Percentiles rank a stretch among this genome's conserved stretches.
These are phyloP conservation scores for Periphyllus acericola DNA, from an alignment of 2,888 invertebrate genomes.

Conservation along the genomic window DNA sequence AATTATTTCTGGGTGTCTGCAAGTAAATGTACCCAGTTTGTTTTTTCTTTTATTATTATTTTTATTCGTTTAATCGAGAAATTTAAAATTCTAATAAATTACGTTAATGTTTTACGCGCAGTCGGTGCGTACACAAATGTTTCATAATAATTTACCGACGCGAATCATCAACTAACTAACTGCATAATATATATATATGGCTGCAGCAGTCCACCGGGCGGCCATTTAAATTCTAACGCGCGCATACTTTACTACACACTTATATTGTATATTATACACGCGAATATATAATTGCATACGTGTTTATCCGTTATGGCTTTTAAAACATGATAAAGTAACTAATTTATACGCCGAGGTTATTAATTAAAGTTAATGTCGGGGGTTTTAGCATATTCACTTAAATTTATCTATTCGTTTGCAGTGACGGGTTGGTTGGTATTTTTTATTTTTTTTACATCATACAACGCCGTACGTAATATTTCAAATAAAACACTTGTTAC, in stretches of 20 bases:
- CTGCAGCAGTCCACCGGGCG: neutral
- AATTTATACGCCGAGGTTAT: neutral
- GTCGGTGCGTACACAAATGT: neutral
- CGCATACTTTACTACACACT: neutral
- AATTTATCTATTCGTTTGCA: neutral
- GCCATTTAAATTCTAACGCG: neutral
- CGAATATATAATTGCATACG: neutral
- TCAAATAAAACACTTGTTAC: neutral
- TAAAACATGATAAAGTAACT: conserved; percentile 12
- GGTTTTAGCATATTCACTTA: neutral
- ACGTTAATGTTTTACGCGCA: neutral
- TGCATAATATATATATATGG: too few species aligned
- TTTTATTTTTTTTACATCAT: neutral
- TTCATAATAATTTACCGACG: conserved; percentile 10
- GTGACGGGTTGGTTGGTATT: neutral
- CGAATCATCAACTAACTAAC: neutral
- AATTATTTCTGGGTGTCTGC: neutral
- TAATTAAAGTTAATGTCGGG: conserved; percentile 1
- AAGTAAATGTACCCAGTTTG: neutral
- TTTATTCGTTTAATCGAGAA: neutral
- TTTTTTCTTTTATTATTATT: neutral
- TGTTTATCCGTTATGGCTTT: neutral
- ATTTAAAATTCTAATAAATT: conserved; percentile 17
- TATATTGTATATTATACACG: neutral
- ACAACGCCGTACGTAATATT: neutral